Evolutionary conservation across 1,140 invertebrate species (phyloP).

Genomic region (Drosophila punjabiensis): DNA sequence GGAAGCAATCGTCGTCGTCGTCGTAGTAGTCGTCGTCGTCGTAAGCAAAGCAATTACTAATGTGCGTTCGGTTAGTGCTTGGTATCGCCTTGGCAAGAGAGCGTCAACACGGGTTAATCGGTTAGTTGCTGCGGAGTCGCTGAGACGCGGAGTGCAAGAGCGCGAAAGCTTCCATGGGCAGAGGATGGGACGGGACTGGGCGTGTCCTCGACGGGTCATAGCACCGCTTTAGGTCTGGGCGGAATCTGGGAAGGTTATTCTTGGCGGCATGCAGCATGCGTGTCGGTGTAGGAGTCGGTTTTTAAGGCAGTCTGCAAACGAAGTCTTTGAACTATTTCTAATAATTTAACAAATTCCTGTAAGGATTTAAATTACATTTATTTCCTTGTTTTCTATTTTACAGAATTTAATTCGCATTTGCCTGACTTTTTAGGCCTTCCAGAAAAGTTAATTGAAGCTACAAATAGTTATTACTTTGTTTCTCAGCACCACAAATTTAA

Average conservation of each 20-base stretch:
- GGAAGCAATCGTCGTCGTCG: constrained; percentile 59
- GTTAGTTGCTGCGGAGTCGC: constrained; percentile 42
- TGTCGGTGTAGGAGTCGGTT: not conserved
- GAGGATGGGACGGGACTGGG: constrained; percentile 12
- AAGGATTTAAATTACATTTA: too few species aligned
- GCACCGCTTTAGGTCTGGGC: constrained; percentile 33
- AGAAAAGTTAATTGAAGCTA: too few species aligned
- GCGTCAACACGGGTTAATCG: constrained; percentile 69
- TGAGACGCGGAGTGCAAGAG: constrained; percentile 16
- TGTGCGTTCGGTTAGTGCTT: constrained; percentile 78
- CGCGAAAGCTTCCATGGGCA: constrained; percentile 32
- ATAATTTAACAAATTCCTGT: not conserved
- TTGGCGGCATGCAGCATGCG: constrained; percentile 21
- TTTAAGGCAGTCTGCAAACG: not conserved
- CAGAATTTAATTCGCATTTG: not conserved
- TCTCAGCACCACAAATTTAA: not conserved
- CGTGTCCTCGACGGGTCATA: constrained; percentile 39
- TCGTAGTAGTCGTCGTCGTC: constrained; percentile 64
- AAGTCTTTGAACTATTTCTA: not conserved
- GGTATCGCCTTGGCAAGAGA: constrained; percentile 77
- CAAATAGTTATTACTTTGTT: not conserved
- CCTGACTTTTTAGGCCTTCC: not conserved
- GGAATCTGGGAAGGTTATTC: not conserved
- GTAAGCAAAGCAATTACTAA: constrained; percentile 83
- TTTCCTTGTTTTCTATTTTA: too few species aligned